Evolutionary conservation across 2,113 vertebrate species (phyloP).

Genomic region (Hippoglossus stenolepis): DNA sequence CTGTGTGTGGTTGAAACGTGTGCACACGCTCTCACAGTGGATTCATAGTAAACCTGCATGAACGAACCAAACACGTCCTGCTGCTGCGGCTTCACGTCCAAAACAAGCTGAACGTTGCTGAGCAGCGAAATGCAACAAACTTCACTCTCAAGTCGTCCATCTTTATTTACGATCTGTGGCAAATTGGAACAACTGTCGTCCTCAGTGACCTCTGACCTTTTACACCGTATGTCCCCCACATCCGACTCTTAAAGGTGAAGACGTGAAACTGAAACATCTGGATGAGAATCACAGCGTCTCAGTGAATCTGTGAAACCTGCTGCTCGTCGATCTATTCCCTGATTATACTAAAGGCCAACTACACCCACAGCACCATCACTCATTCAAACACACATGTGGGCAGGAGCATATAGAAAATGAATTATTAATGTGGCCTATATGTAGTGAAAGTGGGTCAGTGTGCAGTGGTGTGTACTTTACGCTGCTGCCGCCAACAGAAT

Average conservation of each 20-base stretch:
- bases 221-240: not conserved
- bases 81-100: not conserved
- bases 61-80: not conserved
- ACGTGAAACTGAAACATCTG: not conserved
- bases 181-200: too few relatives aligned
- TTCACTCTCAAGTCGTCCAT: too few relatives aligned
- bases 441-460: slow-evolving; percentile 53
- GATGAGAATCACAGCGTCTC: not conserved
- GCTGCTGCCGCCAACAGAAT: not conserved
- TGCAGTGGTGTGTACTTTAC: not conserved
- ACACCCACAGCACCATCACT: not conserved
- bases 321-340: not conserved
- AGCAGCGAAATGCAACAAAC: too few relatives aligned
- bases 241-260: too few relatives aligned
- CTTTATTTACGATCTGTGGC: too few relatives aligned
- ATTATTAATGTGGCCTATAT: slow-evolving; percentile 45
- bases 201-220: too few relatives aligned
- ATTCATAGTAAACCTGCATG: too few relatives aligned
- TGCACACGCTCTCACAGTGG: too few relatives aligned
- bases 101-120: not conserved
- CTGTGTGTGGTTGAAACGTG: too few relatives aligned
- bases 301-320: not conserved
- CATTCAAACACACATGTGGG: not conserved
- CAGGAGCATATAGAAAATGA: slow-evolving; percentile 41
- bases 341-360: not conserved